Base-by-base conservation (phyloP, 1,140 invertebrate genomes). In the Lordiphosa collinella region DNA sequence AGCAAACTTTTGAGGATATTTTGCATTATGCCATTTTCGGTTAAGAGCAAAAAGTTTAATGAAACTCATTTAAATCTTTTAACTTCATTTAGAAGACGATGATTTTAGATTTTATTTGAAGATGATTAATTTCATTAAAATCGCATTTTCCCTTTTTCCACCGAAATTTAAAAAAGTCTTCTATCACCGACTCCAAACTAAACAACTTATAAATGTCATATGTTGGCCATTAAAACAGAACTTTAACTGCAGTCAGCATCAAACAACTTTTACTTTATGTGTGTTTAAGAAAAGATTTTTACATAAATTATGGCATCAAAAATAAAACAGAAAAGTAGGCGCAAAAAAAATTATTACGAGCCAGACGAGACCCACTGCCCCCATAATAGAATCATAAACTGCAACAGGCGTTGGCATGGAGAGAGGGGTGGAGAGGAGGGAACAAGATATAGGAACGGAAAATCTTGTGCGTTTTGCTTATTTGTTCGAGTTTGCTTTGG, bases 351-450 rank as follows among this genome's bases (percentile, higher is more conserved):
- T 59, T 31, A 11, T 34, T 11, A 49, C 18, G 22, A 35, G 50
- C 25, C 60, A 35, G 12, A 41, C 54, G 37, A 68, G 49, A 43
- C 65, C 49, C 51, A 65, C 50, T 52, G 65, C 63, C 63, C 63
- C 64, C 54, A 68, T 60, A 68, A 68, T 68, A 68, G 74, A 54
- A 50, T 59, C 65, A 75, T 75, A 70, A 78, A 73, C 60, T 67
- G 74, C 74, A 80, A 60, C 54, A 69, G 65, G 54, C 65, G 53
- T 56, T 12, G n/a, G 40, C n/a, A 11, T 29, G 8, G 22, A 16
- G 7, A 13, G 12, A 13, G 40, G 10, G 6, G 10, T 1, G 9
- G 38, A 6, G 40, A 5, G 18, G 12, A 18, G n/a, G 10, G 22
- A 25, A 41, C 46, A 57, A 60, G 56, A 74, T 54, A 68, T 43